These are phyloP conservation scores for Chaetops frenatus DNA, from an alignment of 2,113 vertebrate genomes.

Conservation along the genomic window DNA sequence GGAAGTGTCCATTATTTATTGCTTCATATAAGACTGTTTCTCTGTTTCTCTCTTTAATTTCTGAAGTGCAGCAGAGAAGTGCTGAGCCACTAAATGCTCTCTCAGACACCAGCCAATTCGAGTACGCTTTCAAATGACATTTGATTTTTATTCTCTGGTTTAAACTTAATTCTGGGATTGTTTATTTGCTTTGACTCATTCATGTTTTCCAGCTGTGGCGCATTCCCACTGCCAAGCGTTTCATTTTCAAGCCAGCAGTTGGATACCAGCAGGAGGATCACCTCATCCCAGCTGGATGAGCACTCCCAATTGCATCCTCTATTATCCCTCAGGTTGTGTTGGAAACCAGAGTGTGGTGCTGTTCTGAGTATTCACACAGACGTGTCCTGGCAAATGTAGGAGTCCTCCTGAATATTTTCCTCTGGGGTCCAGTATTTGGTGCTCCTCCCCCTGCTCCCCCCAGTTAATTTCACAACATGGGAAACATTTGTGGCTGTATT, in stretches of 20 bases:
- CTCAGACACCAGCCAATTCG: conserved; percentile 4
- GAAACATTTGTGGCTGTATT: not conserved
- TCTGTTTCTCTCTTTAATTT: conserved; percentile 29
- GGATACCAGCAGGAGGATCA: not conserved
- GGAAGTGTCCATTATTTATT: conserved; percentile 59
- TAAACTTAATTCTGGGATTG: not conserved
- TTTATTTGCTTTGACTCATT: conserved; percentile 16
- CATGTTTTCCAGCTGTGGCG: not conserved
- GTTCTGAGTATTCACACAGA: not conserved
- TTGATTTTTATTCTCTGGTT: not conserved
- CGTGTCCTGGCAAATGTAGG: rapidly evolving
- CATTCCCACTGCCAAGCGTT: not conserved
- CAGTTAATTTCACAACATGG: not conserved
- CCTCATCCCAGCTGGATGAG: not conserved
- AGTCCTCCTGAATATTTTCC: not conserved
- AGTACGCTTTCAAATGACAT: not conserved
- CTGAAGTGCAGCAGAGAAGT: conserved; percentile 4
- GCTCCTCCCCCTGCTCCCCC: rapidly evolving
- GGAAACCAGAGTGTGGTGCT: not conserved
- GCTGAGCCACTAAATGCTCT: not conserved
- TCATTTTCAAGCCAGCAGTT: not conserved
- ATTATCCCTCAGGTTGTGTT: not conserved
- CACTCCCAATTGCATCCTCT: not conserved
- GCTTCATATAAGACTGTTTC: conserved; percentile 28
- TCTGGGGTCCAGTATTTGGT: not conserved